Base-by-base conservation (phyloP, 2,888 invertebrate genomes). In the Odontomyia ornata region DNA sequence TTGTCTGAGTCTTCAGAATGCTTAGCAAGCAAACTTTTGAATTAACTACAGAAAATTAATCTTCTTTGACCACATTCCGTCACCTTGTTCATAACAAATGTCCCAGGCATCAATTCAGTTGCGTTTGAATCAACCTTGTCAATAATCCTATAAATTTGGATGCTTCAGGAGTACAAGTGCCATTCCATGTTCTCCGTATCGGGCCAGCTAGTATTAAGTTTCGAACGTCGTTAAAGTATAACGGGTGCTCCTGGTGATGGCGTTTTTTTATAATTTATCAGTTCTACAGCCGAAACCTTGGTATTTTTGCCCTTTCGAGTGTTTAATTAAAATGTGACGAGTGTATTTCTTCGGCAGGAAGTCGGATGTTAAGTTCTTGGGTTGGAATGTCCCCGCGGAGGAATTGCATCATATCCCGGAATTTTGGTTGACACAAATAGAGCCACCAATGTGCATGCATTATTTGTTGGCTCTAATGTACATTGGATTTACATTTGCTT, bases 401-500 rank as follows among this genome's bases (percentile, higher is more conserved):
- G 93, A 95, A 82, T 87, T 94, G 79, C 88, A 91, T 65, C 90
- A 93, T 81, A 91, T 95, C 80, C 93, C 93, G 4, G 91, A 91
- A 81, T 95, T 95, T 85, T 95, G 95, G 95, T 88, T 94, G 75
- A 87, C 89, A 52, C 94, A 91, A 85, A 89, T 91, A 25, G 94
- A 94, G 83, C 95, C 95, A 0, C 93, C 93, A 77, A 92, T 92
- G 79, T 91, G 93, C 78, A 90, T 94, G 82, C 94, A 95, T 85
- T 93, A 93, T 78, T 89, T 94, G 21, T 88, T 95, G 46, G 94
- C 92, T 1, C 87, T 95, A 15, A 88, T 95, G 64, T 95, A 95
- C 84, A 89, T 90, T 64, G 91, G 91, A 81, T 92, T 95, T 81
- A 93, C 93, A 77, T 90, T 93, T 78, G 88, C 92, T 28, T 90